phyloP scores from a whole-genome alignment of 2,888 invertebrate species.

The Drosophila parthenogenetica region DNA sequence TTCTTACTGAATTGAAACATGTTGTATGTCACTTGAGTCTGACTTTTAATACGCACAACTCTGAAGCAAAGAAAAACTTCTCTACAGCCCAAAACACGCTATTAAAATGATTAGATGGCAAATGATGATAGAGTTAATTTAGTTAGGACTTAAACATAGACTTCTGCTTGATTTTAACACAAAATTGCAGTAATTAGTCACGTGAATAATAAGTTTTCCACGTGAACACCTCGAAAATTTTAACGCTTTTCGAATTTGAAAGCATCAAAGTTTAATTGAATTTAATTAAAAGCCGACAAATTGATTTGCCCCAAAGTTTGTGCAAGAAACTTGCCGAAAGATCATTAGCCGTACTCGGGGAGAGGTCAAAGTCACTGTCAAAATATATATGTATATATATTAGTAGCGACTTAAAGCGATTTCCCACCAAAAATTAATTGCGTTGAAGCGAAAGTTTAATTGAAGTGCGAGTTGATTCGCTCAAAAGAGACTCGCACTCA shows the following conservation, averaged over 20 bases:
- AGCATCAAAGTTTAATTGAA: constrained; percentile 69
- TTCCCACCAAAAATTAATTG: constrained; percentile 62
- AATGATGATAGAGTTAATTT: neutral
- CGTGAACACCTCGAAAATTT: constrained; percentile 25
- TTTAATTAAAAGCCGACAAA: constrained; percentile 76
- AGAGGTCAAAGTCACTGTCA: constrained; percentile 50
- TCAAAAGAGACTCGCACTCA: constrained; percentile 18
- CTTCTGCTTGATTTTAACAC: neutral
- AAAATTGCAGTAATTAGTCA: constrained; percentile 37
- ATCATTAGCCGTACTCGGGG: constrained; percentile 39
- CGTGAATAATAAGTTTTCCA: constrained; percentile 40
- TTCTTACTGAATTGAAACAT: too few species aligned
- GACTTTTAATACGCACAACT: neutral
- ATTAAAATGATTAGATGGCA: neutral
- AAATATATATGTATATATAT: constrained; percentile 6
- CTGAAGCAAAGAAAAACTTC: neutral
- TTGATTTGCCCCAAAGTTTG: constrained; percentile 61
- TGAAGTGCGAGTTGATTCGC: constrained; percentile 55
- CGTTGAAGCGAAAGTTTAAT: constrained; percentile 74
- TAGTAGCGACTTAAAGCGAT: constrained; percentile 23
- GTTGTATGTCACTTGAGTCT: too few species aligned
- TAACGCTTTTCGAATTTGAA: constrained; percentile 37
- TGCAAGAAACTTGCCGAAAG: constrained; percentile 10
- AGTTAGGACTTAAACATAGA: neutral
- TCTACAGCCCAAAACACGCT: too few species aligned